Evolutionary conservation across 1,140 invertebrate species (phyloP).

Genomic region (Drosophila rufa): DNA sequence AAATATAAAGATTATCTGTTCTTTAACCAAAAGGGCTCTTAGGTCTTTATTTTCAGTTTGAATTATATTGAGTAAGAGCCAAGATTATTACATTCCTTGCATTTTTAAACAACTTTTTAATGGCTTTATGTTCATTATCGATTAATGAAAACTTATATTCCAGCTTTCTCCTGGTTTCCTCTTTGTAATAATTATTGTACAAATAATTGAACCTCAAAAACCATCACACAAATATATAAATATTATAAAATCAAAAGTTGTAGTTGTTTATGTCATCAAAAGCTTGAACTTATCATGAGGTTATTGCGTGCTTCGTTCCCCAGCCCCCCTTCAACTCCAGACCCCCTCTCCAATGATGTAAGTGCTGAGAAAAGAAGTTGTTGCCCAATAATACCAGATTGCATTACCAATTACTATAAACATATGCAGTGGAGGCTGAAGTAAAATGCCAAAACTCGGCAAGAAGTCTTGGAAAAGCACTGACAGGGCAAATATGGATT

Average conservation of each 20-base stretch:
- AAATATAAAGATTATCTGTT: too few relatives aligned
- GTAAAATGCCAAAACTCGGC: background rate
- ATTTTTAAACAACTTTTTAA: too few relatives aligned
- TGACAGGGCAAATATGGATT: background rate
- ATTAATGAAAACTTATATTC: too few relatives aligned
- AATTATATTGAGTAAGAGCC: too few relatives aligned
- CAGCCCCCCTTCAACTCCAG: background rate
- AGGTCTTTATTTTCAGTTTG: too few relatives aligned
- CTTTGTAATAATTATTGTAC: too few relatives aligned
- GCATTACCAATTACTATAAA: constrained; percentile 2
- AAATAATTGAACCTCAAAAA: too few relatives aligned
- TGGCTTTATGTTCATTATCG: too few relatives aligned
- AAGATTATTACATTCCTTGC: background rate
- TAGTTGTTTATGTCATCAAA: background rate
- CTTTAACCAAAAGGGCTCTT: too few relatives aligned
- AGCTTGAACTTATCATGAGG: constrained; percentile 23
- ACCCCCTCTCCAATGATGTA: constrained; percentile 2
- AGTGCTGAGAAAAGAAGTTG: constrained; percentile 7
- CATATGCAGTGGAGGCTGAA: constrained; percentile 1
- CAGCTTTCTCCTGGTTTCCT: too few relatives aligned
- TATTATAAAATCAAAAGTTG: background rate
- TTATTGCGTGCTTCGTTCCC: background rate
- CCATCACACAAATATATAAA: too few relatives aligned
- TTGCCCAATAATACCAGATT: constrained; percentile 2
- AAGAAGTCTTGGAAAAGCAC: constrained; percentile 26